Base-by-base conservation (phyloP, 2,888 invertebrate species). In the Pristionchus maxplancki region DNA sequence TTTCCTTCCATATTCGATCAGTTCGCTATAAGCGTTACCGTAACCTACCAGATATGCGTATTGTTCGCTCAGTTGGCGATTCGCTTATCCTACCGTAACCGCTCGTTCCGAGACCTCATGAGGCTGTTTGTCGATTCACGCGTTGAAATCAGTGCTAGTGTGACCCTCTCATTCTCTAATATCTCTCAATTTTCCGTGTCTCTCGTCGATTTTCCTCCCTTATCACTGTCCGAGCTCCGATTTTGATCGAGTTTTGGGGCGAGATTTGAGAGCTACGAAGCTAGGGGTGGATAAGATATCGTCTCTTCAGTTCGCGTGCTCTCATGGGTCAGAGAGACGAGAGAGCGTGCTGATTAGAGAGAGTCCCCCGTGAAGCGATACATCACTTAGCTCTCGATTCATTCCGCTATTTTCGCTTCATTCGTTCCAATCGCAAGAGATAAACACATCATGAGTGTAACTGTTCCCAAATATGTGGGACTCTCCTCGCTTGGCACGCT, bases 171-270 rank as follows among this genome's bases (percentile, higher is more conserved):
- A 44, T 15, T 13, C 11, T 40, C n/a, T 44, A 28, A 1, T 1
- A 0, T 48, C 78, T 78, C 78, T 40, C 78, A 20, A n/a, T 71
- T 34, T 17, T 31, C 15, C 34, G 20, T 31, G 24, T 37, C 24
- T 71, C 37, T 37, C 71, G 28, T 13, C 62, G 2, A n/a, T 6
- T 3, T 64, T 28, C n/a, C 34, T 67, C 31, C 15, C 71, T 71
- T 71, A 37, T 71, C 71, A 71, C 4, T 37, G 71, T 9, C 37
- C 37, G 37, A 37, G 37, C 37, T 37, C 71, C 71, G 37, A 71
- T 71, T 71, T 71, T 71, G 11, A 71, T 71, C 71, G 37, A 71
- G 71, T 71, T 71, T 71, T 58, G 24, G n/a, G 11, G 58, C n/a
- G 58, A 58, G 58, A 58, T 58, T 58, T 58, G 24, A 17, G 24